Evolutionary conservation across 2,888 invertebrate species (phyloP).

Genomic region (Tethea ocularis): DNA sequence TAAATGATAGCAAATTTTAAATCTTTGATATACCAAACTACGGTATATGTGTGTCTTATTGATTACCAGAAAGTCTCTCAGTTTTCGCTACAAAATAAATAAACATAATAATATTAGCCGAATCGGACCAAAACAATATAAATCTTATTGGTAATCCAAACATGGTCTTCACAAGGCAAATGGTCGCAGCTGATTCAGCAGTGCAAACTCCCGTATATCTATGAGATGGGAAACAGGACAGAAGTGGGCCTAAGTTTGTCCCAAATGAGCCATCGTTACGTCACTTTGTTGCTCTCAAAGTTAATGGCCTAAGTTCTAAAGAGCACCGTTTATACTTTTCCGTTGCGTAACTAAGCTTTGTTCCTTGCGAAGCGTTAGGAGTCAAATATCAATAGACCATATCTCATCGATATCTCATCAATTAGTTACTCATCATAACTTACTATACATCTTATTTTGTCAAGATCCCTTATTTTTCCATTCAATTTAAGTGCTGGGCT

Average conservation of each 20-base stretch:
- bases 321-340: conserved; percentile 36
- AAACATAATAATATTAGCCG: too few species aligned
- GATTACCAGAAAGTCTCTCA: background rate
- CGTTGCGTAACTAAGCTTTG: background rate
- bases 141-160: background rate
- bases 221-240: background rate
- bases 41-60: background rate
- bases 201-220: background rate
- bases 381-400: too few species aligned
- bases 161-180: background rate
- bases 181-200: background rate
- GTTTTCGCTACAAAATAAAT: too few species aligned
- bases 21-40: too few species aligned
- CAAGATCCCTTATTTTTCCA: too few species aligned
- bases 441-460: too few species aligned
- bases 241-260: conserved; percentile 5
- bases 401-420: too few species aligned
- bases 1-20: too few species aligned
- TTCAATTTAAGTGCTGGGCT: too few species aligned
- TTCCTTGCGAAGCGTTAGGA: too few species aligned
- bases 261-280: conserved; percentile 42
- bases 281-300: conserved; percentile 40
- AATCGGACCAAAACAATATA: background rate
- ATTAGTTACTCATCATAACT: too few species aligned
- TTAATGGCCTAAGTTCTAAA: conserved; percentile 45